phyloP scores from a whole-genome alignment of 2,113 vertebrate species.

The Seriola quinqueradiata region DNA sequence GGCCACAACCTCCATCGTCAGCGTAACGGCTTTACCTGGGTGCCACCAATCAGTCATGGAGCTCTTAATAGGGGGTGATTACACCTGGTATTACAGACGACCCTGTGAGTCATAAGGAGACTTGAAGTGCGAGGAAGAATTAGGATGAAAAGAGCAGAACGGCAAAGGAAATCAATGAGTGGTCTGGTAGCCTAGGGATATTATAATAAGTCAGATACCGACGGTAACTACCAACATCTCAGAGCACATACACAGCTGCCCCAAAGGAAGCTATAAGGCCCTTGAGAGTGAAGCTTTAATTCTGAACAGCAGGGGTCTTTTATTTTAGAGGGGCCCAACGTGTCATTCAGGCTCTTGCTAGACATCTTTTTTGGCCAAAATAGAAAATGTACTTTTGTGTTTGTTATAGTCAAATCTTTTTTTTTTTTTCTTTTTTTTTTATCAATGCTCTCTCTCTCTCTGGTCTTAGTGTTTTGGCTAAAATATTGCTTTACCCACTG shows the following conservation, averaged over 20 bases:
- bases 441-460: neutral
- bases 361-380: conserved; percentile 6
- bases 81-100: conserved; percentile 27
- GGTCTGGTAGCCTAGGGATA: conserved; percentile 44
- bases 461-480: neutral
- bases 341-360: neutral
- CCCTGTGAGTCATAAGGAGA: conserved; percentile 45
- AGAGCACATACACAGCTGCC: conserved; percentile 10
- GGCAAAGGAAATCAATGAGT: conserved; percentile 66
- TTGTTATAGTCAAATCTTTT: conserved; percentile 5
- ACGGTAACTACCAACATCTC: conserved; percentile 40
- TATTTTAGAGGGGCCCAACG: neutral
- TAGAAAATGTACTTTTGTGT: neutral
- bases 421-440: neutral
- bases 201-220: conserved; percentile 50
- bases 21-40: conserved; percentile 12
- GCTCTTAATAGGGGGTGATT: conserved; percentile 54
- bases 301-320: conserved; percentile 4
- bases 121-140: conserved; percentile 33
- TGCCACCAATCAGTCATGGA: conserved; percentile 51
- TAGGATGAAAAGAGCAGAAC: conserved; percentile 36
- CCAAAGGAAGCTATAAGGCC: conserved; percentile 36
- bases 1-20: neutral
- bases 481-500: neutral
- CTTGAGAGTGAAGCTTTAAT: neutral